phyloP scores from a whole-genome alignment of 2,113 vertebrate genomes.

The Lophura nycthemera region DNA sequence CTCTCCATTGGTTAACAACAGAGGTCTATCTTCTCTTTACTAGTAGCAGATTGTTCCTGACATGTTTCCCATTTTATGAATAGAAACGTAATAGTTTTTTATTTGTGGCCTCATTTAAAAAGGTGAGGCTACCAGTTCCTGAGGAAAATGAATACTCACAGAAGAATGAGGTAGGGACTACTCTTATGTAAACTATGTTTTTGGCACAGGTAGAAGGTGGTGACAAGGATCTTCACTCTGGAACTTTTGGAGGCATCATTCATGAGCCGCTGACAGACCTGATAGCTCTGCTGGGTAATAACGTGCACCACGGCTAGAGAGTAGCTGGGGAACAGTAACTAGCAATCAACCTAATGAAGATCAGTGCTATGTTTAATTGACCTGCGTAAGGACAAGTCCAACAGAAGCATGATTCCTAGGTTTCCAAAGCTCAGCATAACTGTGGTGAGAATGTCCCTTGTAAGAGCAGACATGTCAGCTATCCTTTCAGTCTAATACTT shows the following conservation, averaged over 20 bases:
- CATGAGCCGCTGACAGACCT: slow-evolving; percentile 80
- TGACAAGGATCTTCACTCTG: slow-evolving; percentile 81
- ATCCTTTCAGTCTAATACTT: neutral
- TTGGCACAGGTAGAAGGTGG: slow-evolving; percentile 77
- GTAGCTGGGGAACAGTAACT: neutral
- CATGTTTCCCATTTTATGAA: neutral
- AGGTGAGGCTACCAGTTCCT: neutral
- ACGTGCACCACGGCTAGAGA: neutral
- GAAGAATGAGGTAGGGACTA: neutral
- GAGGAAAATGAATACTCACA: fast-evolving
- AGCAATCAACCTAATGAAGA: neutral
- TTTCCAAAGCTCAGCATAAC: neutral
- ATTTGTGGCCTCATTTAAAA: neutral
- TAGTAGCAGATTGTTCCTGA: neutral
- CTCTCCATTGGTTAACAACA: neutral
- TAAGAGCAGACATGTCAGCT: neutral
- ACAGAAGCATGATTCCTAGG: neutral
- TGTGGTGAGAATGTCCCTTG: neutral
- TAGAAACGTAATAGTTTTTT: neutral
- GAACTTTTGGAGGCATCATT: slow-evolving; percentile 81
- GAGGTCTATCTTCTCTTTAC: neutral
- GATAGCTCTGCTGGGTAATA: slow-evolving; percentile 81
- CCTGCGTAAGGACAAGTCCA: neutral
- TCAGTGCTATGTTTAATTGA: neutral
- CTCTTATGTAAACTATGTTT: neutral